Base-by-base conservation (phyloP, 2,888 invertebrate species). In the Xylota sylvarum region DNA sequence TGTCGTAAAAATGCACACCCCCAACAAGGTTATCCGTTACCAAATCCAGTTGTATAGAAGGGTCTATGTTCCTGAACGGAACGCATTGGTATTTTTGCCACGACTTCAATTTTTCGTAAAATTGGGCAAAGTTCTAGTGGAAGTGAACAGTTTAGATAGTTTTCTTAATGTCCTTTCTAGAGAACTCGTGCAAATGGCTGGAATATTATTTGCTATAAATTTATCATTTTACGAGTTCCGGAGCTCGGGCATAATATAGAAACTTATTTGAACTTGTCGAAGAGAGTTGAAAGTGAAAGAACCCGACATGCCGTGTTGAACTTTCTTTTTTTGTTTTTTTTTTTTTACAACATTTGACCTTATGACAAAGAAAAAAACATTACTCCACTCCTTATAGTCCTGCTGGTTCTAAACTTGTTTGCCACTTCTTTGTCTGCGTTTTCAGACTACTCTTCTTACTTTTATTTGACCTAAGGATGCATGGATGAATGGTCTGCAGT, bases 31-130 rank as follows among this genome's bases (percentile, higher is more conserved):
- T 64, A 56, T 70, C 43, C 32, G 56, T 56, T 65, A 64, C 64
- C 48, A 46, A 62, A 76, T 77, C 56, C 60, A 64, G 76, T 76
- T 23, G 46, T 19, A 3, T 23, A 56, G 56, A 32, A 35, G 9
- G 6, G 48, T 19, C 50, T 19, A 50, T 14, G 62, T 37, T 1
- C 19, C n/a, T 32, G 23, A 3, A 32, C n/a, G 30, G 19, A n/a
- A 60, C 48, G 64, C 65, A 83, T 83, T 83, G 67, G 48, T 67
- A 83, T 73, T 83, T 79, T 73, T 62, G 72, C 79, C 79, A 83
- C 79, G 83, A 79, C 73, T 83, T 83, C 83, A 79, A 83, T 79
- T 79, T 83, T 79, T 79, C 60, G 50, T 43, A 62, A 83, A 79
- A 83, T 73, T 79, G 73, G 27, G 32, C 55, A 83, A 83, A 83